Conservation (phyloP, 1,140 invertebrate genomes). For the Lutraria rhynchaena region DNA sequence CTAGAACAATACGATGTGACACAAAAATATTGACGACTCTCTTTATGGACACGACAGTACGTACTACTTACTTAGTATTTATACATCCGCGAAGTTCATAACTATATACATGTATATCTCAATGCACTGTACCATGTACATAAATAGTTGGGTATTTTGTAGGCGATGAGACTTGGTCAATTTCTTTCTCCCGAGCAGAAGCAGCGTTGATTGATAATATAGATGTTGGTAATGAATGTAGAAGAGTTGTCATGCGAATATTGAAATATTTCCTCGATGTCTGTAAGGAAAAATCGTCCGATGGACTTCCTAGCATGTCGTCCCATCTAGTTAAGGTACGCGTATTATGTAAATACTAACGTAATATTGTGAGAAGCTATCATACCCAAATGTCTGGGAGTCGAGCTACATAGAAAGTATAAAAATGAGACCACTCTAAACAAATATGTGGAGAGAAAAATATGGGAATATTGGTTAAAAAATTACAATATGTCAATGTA, state of each 20-base stretch:
- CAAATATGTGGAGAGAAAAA: background rate
- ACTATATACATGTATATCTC: too few species aligned
- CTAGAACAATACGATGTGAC: too few species aligned
- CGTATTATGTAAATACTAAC: background rate
- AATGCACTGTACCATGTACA: too few species aligned
- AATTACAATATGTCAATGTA: background rate
- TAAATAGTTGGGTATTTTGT: too few species aligned
- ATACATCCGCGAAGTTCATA: too few species aligned
- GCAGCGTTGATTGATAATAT: conserved; percentile 4
- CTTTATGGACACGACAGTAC: too few species aligned
- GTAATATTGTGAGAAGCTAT: background rate
- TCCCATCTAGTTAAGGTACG: conserved; percentile 20
- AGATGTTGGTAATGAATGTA: conserved; percentile 19
- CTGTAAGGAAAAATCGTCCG: background rate
- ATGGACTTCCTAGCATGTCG: conserved; percentile 4
- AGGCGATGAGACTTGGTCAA: conserved; percentile 15
- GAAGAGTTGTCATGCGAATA: conserved; percentile 5
- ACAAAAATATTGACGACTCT: too few species aligned
- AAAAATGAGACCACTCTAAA: background rate
- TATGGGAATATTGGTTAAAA: background rate
- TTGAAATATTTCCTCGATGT: background rate
- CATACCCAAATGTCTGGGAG: background rate
- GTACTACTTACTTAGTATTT: too few species aligned
- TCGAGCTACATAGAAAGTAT: background rate
- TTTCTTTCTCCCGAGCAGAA: conserved; percentile 19